Percentiles rank a stretch among this genome's conserved stretches.
These are phyloP conservation scores for Archips crataeganus DNA, from an alignment of 2,888 invertebrate species.

Conservation along the genomic window DNA sequence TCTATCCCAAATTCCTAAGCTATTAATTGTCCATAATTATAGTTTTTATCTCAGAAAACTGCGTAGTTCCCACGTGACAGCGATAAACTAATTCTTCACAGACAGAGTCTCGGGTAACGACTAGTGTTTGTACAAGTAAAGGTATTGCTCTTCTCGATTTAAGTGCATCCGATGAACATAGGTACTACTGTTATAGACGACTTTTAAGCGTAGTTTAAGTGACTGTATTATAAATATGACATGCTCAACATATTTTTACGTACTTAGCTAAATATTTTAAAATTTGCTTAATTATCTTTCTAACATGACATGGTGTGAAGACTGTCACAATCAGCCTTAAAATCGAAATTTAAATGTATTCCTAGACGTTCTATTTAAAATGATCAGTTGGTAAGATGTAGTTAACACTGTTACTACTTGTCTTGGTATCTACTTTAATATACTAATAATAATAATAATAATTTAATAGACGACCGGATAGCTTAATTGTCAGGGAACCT, in stretches of 20 bases:
- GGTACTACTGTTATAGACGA: background rate
- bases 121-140: no score
- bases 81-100: no score
- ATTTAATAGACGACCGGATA: no score
- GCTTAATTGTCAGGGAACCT: no score
- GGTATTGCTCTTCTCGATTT: background rate
- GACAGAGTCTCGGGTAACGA: no score
- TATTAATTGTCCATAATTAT: no score
- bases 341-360: background rate
- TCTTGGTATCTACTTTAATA: background rate
- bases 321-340: slow-evolving; percentile 22
- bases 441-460: no score
- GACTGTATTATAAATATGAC: background rate
- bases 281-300: background rate
- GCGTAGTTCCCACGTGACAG: no score
- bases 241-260: slow-evolving; percentile 27
- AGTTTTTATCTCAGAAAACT: no score
- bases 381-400: background rate
- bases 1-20: no score
- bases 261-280: background rate
- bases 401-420: background rate
- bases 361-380: background rate
- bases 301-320: background rate
- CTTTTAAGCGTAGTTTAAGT: background rate
- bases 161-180: background rate